Evolutionary conservation across 2,797 vertebrate species (phyloP).

Genomic region (Macroramphosus scolopax): DNA sequence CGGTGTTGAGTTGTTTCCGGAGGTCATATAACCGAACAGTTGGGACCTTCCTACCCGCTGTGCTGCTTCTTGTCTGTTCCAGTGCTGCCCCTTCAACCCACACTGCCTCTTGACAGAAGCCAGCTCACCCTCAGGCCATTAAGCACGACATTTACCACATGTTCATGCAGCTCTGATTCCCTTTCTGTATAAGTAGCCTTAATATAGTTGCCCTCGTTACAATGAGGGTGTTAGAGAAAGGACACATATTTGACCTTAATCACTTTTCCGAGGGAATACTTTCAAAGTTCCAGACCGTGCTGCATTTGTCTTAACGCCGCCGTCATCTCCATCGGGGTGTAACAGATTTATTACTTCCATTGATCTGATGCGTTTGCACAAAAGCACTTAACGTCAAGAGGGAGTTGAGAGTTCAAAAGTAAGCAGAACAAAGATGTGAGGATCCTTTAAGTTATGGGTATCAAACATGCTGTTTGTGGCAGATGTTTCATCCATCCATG

Average conservation of each 20-base stretch:
- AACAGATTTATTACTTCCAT: too few species aligned
- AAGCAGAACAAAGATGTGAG: too few species aligned
- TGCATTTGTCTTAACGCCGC: too few species aligned
- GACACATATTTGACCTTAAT: conserved; percentile 60
- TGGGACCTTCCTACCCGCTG: conserved; percentile 51
- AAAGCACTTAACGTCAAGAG: too few species aligned
- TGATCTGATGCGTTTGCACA: too few species aligned
- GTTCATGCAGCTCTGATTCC: conserved; percentile 48
- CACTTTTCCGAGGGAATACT: too few species aligned
- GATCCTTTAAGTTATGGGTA: too few species aligned
- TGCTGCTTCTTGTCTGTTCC: conserved; percentile 29
- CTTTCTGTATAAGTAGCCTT: conserved; percentile 56
- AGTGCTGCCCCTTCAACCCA: conserved; percentile 13
- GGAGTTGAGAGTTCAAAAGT: too few species aligned
- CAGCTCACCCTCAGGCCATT: conserved; percentile 62
- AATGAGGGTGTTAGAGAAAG: conserved; percentile 49
- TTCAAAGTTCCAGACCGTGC: too few species aligned
- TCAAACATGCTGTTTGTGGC: too few species aligned
- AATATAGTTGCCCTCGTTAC: conserved; percentile 64
- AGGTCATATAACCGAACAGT: conserved; percentile 54
- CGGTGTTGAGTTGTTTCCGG: conserved; percentile 56
- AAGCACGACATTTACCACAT: conserved; percentile 53
- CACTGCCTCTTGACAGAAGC: conserved; percentile 49
- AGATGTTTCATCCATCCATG: too few species aligned
- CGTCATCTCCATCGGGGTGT: too few species aligned